Base-by-base conservation (phyloP, 2,113 vertebrate species). In the Rhinogobius similis region DNA sequence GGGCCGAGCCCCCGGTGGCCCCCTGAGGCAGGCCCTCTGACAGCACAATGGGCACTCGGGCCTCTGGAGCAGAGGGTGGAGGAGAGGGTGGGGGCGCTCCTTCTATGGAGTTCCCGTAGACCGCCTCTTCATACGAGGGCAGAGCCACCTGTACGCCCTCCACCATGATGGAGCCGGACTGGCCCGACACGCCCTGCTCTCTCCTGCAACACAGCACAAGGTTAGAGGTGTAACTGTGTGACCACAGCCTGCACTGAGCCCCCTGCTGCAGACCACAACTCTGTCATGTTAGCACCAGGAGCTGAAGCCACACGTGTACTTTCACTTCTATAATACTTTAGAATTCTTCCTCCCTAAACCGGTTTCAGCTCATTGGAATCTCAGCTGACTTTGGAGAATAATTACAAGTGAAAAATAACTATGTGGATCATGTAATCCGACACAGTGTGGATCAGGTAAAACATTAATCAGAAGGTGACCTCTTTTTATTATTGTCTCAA, bases 61-160 rank as follows among this genome's bases (percentile, higher is more conserved):
- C 93, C 85, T 97, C 96, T 0, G 94, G 92, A 0, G 94, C 93
- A 79, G 93, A 88, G 0, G 63, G 52, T 29, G 88, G 76, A 8
- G 91, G 87, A 3, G 83, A 77, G 27, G 85, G 85, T 29, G 83
- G 77, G 32, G 88, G 67, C 50, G 39, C 78, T 0, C 84, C 67
- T n/a, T 73, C 44, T 27, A 26, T 27, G 26, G 55, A 20, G 77
- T 93, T 96, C 83, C 98, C 98, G 1, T 99, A 98, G 16, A 99
- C 98, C 0, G 98, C 98, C 89, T 99, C 98, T 86, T 99, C 98
- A 0, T 99, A 99, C 0, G 98, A 98, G 0, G 98, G 98, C 32
- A 99, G 89, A 0, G 96, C 89, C 65, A 99, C 98, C 75, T 97
- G 98, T 64, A 99, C 95, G 8, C 98, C 98, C 78, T 98, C 98